Percentiles rank a stretch among this genome's conserved stretches.
Evolutionary conservation across 2,797 vertebrate genomes (phyloP).

Genomic region (Ispidina picta): DNA sequence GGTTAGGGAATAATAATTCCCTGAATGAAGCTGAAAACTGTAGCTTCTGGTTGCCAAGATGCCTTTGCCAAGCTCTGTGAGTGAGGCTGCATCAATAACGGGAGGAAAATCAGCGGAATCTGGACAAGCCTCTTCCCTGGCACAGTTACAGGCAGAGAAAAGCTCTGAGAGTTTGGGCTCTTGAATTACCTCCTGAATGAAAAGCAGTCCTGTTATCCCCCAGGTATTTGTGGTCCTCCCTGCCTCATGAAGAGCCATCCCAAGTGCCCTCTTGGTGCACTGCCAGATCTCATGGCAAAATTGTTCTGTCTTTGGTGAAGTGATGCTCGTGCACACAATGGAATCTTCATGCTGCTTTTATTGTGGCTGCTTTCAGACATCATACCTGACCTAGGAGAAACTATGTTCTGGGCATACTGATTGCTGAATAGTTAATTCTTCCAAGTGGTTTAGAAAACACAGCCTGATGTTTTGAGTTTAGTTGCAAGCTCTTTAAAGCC

Average conservation of each 20-base stretch:
- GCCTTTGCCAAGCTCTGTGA: background rate
- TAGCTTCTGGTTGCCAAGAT: background rate
- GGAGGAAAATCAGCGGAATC: background rate
- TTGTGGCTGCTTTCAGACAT: background rate
- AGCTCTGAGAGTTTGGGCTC: background rate
- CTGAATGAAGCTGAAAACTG: background rate
- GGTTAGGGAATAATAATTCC: background rate
- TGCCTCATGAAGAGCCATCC: background rate
- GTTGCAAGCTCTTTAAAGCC: background rate
- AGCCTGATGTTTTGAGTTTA: background rate
- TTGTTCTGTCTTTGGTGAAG: background rate
- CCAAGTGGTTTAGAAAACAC: background rate
- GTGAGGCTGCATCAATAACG: background rate
- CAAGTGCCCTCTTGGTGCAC: background rate
- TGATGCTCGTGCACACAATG: fast-evolving
- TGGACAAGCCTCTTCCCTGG: background rate
- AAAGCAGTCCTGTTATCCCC: background rate
- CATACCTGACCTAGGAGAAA: background rate
- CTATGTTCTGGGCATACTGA: background rate
- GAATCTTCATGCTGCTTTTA: fast-evolving
- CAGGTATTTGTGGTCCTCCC: background rate
- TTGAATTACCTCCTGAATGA: background rate
- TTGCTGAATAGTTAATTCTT: background rate
- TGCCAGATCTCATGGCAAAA: background rate
- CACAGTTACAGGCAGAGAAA: background rate